phyloP scores from a whole-genome alignment of 2,113 vertebrate species.

The Hystrix cristata region DNA sequence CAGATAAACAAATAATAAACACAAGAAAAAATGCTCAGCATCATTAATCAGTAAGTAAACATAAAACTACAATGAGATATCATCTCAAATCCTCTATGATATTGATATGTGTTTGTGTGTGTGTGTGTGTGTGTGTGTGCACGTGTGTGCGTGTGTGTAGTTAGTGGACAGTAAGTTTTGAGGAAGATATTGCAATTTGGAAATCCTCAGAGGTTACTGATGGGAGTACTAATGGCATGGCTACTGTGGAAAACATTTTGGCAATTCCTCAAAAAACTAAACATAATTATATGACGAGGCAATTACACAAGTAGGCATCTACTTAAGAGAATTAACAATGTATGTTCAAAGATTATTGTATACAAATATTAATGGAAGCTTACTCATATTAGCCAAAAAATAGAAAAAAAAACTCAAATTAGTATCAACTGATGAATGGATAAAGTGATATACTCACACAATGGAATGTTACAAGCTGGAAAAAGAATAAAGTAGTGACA shows the following conservation, averaged over 20 bases:
- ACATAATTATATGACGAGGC: neutral
- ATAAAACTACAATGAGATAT: neutral
- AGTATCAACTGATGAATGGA: neutral
- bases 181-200: neutral
- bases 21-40: neutral
- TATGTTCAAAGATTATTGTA: neutral
- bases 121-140: too few relatives aligned
- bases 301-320: neutral
- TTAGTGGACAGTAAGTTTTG: neutral
- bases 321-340: conserved; percentile 4
- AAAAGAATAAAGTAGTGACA: neutral
- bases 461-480: neutral
- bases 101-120: neutral
- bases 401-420: neutral
- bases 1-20: neutral
- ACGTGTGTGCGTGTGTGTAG: too few relatives aligned
- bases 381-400: neutral
- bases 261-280: neutral
- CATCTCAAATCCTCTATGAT: neutral
- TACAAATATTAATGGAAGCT: neutral
- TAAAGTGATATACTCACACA: neutral
- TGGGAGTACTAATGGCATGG: neutral
- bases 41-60: neutral
- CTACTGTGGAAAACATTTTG: neutral
- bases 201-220: neutral